These are phyloP conservation scores for Strigamia maritima DNA, from an alignment of 2,888 invertebrate genomes.

Conservation along the genomic window DNA sequence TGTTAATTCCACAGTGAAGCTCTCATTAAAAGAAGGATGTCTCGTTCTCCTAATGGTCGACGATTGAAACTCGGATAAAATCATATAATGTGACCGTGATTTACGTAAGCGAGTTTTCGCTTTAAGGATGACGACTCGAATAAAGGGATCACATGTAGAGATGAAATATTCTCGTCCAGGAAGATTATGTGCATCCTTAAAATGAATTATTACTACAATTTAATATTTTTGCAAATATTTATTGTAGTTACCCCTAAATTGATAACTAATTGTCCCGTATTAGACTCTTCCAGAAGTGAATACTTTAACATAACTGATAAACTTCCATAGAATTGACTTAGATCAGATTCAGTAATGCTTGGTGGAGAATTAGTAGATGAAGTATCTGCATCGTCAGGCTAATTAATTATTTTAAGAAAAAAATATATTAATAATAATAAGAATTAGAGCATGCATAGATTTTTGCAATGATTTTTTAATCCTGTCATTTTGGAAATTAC, in stretches of 20 bases:
- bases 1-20: conserved; percentile 27
- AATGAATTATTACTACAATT: background rate
- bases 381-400: conserved; percentile 12
- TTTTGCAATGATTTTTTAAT: no score
- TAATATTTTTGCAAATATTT: background rate
- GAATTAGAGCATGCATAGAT: background rate
- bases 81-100: conserved; percentile 13
- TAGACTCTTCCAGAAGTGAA: background rate
- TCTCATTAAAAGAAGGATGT: conserved; percentile 7
- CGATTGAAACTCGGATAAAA: conserved; percentile 29
- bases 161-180: conserved; percentile 10
- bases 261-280: conserved; percentile 6
- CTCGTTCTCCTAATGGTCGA: background rate
- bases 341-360: background rate
- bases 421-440: background rate
- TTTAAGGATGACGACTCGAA: conserved; percentile 6
- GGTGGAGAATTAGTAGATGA: background rate
- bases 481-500: no score
- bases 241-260: background rate
- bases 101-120: background rate
- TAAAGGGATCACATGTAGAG: conserved; percentile 34
- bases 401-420: no score
- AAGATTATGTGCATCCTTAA: conserved; percentile 25
- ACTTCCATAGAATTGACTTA: background rate
- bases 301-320: background rate